Conservation (phyloP, 2,888 invertebrate species). For the Andricus curvator region DNA sequence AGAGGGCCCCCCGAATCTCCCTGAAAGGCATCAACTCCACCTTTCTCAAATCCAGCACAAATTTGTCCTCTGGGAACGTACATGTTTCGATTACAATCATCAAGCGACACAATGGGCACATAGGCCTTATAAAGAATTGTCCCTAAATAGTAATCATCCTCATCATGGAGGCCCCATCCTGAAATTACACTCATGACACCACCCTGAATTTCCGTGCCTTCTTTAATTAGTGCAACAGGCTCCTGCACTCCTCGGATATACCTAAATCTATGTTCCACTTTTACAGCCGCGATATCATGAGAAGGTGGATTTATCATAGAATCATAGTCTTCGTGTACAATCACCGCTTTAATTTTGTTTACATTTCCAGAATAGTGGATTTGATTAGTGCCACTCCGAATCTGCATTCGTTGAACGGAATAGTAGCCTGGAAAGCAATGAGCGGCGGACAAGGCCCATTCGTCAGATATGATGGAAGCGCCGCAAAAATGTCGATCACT, state of each 20-base stretch:
- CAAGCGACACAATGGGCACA: constrained; percentile 80
- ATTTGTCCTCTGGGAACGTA: constrained; percentile 68
- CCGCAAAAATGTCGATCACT: constrained; percentile 44
- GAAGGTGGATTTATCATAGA: constrained; percentile 1
- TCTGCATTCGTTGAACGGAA: not conserved
- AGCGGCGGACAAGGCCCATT: constrained; percentile 43
- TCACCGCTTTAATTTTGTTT: constrained; percentile 33
- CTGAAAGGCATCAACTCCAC: constrained; percentile 77
- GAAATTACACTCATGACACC: constrained; percentile 53
- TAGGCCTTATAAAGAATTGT: constrained; percentile 78
- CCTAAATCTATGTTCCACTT: not conserved
- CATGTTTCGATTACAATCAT: constrained; percentile 74
- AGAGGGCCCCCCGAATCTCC: constrained; percentile 66
- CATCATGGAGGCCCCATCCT: constrained; percentile 63
- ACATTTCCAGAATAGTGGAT: constrained; percentile 31
- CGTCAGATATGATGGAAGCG: constrained; percentile 39
- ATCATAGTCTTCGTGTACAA: constrained; percentile 39
- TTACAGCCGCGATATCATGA: constrained; percentile 47
- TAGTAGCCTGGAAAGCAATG: constrained; percentile 42
- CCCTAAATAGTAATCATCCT: constrained; percentile 8
- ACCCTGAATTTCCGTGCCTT: constrained; percentile 70
- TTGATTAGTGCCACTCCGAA: constrained; percentile 41
- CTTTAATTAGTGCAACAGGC: constrained; percentile 79
- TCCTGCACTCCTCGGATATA: not conserved
- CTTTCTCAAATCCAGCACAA: constrained; percentile 80